A percentile compares a stretch with the other conserved stretches of the same genome.
phyloP scores from a whole-genome alignment of 2,797 vertebrate genomes.

The Hipposideros larvatus region DNA sequence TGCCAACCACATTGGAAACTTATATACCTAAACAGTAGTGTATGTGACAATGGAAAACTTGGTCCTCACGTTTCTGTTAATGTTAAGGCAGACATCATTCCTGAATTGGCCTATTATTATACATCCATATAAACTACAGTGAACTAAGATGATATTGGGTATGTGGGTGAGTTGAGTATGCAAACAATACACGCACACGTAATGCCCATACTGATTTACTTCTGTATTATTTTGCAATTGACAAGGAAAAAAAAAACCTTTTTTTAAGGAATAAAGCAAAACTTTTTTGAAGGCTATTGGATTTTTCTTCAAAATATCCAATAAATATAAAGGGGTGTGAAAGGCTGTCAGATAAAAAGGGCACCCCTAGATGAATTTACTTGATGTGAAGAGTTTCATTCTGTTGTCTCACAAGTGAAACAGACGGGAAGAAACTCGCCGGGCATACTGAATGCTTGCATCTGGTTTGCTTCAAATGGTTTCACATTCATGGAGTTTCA shows the following conservation, averaged over 20 bases:
- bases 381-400: not conserved
- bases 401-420: conserved; percentile 4
- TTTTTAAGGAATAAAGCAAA: conserved; percentile 11
- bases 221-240: conserved; percentile 49
- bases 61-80: conserved; percentile 66
- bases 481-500: conserved; percentile 70
- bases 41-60: conserved; percentile 69
- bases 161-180: not conserved
- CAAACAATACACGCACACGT: not conserved
- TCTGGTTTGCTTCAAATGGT: conserved; percentile 79
- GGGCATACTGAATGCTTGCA: not conserved
- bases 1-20: conserved; percentile 59
- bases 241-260: not conserved
- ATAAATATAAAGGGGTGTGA: not conserved
- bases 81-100: conserved; percentile 52
- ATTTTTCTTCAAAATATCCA: not conserved
- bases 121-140: conserved; percentile 19
- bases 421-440: not conserved
- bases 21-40: conserved; percentile 24
- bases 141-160: not conserved
- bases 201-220: not conserved
- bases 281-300: not conserved
- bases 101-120: conserved; percentile 54
- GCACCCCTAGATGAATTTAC: not conserved
- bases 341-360: not conserved